Evolutionary conservation across 1,140 invertebrate species (phyloP).

Genomic region (Drosophila erecta): DNA sequence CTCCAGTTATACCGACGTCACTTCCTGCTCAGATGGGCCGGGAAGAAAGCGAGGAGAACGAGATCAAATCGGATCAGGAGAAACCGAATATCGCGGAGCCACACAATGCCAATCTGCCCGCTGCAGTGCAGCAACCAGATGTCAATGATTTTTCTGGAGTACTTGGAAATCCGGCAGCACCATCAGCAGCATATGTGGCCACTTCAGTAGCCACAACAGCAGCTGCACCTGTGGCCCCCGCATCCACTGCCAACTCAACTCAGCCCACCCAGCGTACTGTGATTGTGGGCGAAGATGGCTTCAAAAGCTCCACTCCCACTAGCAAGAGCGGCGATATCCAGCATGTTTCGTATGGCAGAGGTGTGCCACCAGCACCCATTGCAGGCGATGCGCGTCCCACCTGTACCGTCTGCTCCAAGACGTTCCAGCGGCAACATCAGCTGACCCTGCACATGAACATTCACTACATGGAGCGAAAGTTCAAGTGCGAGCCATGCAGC

Average conservation of each 20-base stretch:
- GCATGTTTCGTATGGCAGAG: constrained; percentile 33
- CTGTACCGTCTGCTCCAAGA: constrained; percentile 95
- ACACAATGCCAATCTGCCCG: constrained; percentile 78
- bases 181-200: background rate
- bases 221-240: constrained; percentile 1
- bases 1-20: background rate
- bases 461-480: constrained; percentile 97
- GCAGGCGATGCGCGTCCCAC: constrained; percentile 90
- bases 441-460: constrained; percentile 97
- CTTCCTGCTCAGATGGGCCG: background rate
- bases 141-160: constrained; percentile 77
- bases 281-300: constrained; percentile 80
- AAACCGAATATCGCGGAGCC: constrained; percentile 7
- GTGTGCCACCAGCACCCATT: constrained; percentile 75
- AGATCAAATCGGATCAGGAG: constrained; percentile 41
- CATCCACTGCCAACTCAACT: background rate
- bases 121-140: constrained; percentile 76
- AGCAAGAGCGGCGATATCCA: constrained; percentile 64
- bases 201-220: background rate
- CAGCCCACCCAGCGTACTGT: constrained; percentile 60
- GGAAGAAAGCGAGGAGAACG: constrained; percentile 50
- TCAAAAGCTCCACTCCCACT: constrained; percentile 60
- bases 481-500: constrained; percentile 95
- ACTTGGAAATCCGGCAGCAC: constrained; percentile 24
- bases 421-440: constrained; percentile 95